Percentiles rank a stretch among this genome's conserved stretches.
Conservation (phyloP, 2,113 vertebrate species). For the Toxostoma redivivum region DNA sequence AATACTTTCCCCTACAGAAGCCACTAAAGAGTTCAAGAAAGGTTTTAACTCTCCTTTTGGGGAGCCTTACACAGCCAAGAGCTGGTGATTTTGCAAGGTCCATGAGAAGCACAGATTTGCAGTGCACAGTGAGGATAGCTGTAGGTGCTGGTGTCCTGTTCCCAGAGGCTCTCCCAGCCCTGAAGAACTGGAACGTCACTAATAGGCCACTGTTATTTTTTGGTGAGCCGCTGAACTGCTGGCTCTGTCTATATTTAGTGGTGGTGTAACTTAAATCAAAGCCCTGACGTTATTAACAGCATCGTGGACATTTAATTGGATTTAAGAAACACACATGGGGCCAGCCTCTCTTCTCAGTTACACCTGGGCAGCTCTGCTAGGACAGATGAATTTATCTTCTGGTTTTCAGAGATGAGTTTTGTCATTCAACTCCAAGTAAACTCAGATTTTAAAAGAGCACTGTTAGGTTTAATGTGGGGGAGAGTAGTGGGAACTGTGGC, state of each 20-base stretch:
- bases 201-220: background rate
- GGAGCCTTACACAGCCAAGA: background rate
- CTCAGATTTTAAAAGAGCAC: background rate
- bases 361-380: background rate
- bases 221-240: background rate
- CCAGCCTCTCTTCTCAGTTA: background rate
- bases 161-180: background rate
- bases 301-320: background rate
- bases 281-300: background rate
- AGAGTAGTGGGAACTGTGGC: background rate
- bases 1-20: background rate
- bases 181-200: background rate
- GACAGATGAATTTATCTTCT: background rate
- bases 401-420: background rate
- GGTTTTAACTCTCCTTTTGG: background rate
- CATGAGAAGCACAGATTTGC: background rate
- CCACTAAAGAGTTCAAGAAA: background rate
- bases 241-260: background rate
- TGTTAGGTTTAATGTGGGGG: background rate
- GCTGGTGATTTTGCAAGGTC: background rate
- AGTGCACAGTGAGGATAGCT: fast-evolving
- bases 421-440: background rate
- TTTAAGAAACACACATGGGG: background rate
- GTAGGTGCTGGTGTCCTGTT: background rate
- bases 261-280: background rate